phyloP scores from a whole-genome alignment of 1,140 invertebrate species.

The Cydia fagiglandana region DNA sequence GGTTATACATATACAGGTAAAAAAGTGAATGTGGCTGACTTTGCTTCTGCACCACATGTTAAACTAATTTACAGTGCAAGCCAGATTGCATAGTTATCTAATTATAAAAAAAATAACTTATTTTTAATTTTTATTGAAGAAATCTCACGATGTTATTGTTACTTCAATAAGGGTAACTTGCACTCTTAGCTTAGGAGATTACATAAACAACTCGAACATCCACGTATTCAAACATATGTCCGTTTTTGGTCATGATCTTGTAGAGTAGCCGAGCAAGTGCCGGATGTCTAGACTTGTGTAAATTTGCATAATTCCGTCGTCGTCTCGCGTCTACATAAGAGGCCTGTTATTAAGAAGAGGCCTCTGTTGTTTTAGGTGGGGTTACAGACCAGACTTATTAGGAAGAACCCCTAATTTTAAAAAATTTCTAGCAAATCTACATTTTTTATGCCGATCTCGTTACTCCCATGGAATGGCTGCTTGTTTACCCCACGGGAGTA shows the following conservation, averaged over 20 bases:
- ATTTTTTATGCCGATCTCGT: no score
- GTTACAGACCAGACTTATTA: neutral
- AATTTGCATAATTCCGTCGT: constrained; percentile 4
- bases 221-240: neutral
- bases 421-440: no score
- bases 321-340: neutral
- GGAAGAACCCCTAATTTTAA: no score
- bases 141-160: neutral
- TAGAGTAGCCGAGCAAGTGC: neutral
- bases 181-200: neutral
- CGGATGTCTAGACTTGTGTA: neutral
- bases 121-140: no score
- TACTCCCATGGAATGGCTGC: no score
- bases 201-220: neutral
- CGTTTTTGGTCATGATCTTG: neutral
- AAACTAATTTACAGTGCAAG: no score
- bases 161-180: neutral
- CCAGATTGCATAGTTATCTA: no score
- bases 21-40: no score
- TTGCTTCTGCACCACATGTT: no score
- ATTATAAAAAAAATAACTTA: no score
- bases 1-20: no score
- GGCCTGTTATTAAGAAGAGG: neutral
- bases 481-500: no score
- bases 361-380: neutral